These are phyloP conservation scores for Echiichthys vipera DNA, from an alignment of 2,797 vertebrate species.

Conservation along the genomic window DNA sequence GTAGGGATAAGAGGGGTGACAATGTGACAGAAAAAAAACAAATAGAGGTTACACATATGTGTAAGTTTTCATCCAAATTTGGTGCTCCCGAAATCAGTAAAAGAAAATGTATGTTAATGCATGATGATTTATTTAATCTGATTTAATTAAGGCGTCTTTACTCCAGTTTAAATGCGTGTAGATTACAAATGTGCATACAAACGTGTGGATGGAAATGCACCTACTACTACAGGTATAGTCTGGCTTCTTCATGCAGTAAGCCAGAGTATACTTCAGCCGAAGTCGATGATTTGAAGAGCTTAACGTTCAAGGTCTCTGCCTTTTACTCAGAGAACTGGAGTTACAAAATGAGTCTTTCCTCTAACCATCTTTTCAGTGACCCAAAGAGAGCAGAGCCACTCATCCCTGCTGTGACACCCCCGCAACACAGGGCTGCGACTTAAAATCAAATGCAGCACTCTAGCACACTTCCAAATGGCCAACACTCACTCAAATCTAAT, in stretches of 20 bases:
- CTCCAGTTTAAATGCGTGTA: too few relatives aligned
- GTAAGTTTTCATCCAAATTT: background rate
- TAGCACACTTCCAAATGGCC: background rate
- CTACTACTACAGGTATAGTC: too few relatives aligned
- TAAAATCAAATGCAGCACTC: background rate
- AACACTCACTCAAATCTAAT: background rate
- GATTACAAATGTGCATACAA: too few relatives aligned
- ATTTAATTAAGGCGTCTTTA: too few relatives aligned
- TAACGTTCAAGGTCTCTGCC: too few relatives aligned
- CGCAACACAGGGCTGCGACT: background rate
- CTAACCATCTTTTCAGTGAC: background rate
- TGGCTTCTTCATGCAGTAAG: too few relatives aligned
- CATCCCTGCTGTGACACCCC: slow-evolving; percentile 4
- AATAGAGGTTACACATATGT: background rate
- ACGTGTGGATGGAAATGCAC: too few relatives aligned
- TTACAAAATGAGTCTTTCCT: background rate
- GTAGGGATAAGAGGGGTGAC: background rate
- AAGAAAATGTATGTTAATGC: too few relatives aligned
- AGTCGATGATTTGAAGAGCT: background rate
- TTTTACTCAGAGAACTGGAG: background rate
- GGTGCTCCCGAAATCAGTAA: too few relatives aligned
- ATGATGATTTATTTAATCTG: too few relatives aligned
- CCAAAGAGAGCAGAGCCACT: background rate
- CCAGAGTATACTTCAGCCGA: too few relatives aligned
- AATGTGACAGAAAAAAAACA: background rate